A percentile compares a stretch with the other conserved stretches of the same genome.
Conservation (phyloP, 2,113 vertebrate genomes). For the Pedionomus torquatus region DNA sequence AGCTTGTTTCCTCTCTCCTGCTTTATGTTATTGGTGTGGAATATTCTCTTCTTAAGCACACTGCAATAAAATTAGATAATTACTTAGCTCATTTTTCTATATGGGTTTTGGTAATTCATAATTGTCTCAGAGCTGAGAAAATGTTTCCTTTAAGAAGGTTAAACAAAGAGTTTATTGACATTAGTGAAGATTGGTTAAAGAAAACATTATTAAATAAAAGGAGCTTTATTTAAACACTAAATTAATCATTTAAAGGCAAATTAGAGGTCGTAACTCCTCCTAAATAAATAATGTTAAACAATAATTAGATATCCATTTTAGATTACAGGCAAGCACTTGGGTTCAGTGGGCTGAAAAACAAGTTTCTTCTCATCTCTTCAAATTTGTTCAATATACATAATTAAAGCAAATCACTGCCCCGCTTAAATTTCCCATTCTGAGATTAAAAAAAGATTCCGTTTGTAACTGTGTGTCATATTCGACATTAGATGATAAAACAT, state of each 20-base stretch:
- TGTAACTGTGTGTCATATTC: constrained; percentile 40
- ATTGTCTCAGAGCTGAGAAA: constrained; percentile 77
- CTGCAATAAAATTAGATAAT: constrained; percentile 66
- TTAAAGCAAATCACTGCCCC: constrained; percentile 47
- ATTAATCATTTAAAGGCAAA: constrained; percentile 90
- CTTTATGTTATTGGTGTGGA: constrained; percentile 25
- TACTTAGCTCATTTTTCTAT: constrained; percentile 73
- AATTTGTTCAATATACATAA: constrained; percentile 53
- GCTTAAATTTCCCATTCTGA: constrained; percentile 51
- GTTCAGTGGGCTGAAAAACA: constrained; percentile 53
- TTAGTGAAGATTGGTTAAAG: constrained; percentile 86
- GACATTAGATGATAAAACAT: constrained; percentile 50
- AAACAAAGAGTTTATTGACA: constrained; percentile 91
- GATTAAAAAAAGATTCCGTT: constrained; percentile 57
- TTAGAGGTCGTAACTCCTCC: constrained; percentile 83
- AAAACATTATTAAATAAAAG: constrained; percentile 88
- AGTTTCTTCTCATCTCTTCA: constrained; percentile 59
- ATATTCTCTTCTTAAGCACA: constrained; percentile 49
- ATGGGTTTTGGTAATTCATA: constrained; percentile 77
- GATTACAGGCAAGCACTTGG: constrained; percentile 70
- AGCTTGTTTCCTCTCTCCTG: background rate
- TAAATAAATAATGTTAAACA: constrained; percentile 81
- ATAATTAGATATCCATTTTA: constrained; percentile 81
- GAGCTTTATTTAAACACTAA: constrained; percentile 89
- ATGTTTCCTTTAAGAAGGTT: constrained; percentile 85